Conservation (phyloP, 2,888 invertebrate species). For the Lasius fuliginosus region DNA sequence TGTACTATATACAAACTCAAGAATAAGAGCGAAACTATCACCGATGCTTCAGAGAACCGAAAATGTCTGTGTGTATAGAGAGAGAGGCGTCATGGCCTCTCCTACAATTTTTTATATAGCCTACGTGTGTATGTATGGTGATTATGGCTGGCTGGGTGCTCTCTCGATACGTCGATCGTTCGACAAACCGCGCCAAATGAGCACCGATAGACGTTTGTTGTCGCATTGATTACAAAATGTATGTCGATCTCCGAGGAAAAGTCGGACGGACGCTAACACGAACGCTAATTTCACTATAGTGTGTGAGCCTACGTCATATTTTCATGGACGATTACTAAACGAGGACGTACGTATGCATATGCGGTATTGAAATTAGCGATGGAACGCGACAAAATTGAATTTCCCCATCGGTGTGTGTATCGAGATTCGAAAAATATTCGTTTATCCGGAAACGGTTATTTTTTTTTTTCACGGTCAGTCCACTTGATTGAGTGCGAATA, state of each 20-base stretch:
- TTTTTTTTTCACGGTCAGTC: not conserved
- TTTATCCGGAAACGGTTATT: not conserved
- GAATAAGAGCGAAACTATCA: slow-evolving; percentile 69
- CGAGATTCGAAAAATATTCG: slow-evolving; percentile 32
- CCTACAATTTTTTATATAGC: slow-evolving; percentile 55
- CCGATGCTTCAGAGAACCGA: slow-evolving; percentile 67
- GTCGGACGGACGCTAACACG: slow-evolving; percentile 55
- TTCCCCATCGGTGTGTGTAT: not conserved
- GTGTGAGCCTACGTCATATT: slow-evolving; percentile 35
- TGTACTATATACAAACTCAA: slow-evolving; percentile 77
- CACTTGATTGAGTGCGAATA: not conserved
- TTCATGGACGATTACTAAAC: slow-evolving; percentile 49
- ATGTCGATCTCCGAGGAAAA: slow-evolving; percentile 54
- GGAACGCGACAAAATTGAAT: slow-evolving; percentile 18
- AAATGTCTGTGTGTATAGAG: slow-evolving; percentile 68
- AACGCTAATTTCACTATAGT: slow-evolving; percentile 36
- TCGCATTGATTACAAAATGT: slow-evolving; percentile 47
- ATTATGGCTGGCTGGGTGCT: slow-evolving; percentile 66
- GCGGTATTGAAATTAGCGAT: slow-evolving; percentile 23
- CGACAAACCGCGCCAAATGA: slow-evolving; percentile 65
- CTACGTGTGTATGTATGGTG: slow-evolving; percentile 64
- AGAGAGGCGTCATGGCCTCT: slow-evolving; percentile 75
- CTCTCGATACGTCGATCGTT: slow-evolving; percentile 64
- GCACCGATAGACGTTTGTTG: slow-evolving; percentile 67
- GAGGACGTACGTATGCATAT: slow-evolving; percentile 45